These are phyloP conservation scores for Ornithorhynchus anatinus DNA, from an alignment of 2,113 vertebrate species.

Conservation along the genomic window DNA sequence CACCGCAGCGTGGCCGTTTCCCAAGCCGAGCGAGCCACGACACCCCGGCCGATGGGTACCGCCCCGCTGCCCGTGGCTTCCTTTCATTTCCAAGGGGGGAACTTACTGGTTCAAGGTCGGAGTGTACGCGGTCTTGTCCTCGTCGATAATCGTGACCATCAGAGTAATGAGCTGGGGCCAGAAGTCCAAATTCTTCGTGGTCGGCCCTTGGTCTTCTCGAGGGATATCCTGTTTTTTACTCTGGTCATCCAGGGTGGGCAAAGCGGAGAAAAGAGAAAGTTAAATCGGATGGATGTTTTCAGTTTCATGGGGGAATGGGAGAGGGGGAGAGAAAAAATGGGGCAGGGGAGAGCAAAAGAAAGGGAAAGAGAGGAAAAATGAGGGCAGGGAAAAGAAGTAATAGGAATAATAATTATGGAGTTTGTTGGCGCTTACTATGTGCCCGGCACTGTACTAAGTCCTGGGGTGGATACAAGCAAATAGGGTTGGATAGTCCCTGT, in stretches of 20 bases:
- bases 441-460: too few relatives aligned
- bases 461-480: too few relatives aligned
- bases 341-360: not conserved
- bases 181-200: conserved; percentile 92
- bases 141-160: conserved; percentile 94
- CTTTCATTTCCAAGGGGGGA: not conserved
- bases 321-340: not conserved
- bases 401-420: too few relatives aligned
- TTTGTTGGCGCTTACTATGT: too few relatives aligned
- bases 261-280: conserved; percentile 30
- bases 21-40: too few relatives aligned
- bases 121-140: conserved; percentile 89
- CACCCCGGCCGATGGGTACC: too few relatives aligned
- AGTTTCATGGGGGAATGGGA: not conserved
- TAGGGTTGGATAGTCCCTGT: too few relatives aligned
- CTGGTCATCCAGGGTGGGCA: conserved; percentile 64
- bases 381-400: too few relatives aligned
- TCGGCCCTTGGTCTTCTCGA: conserved; percentile 91
- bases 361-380: too few relatives aligned
- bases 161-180: conserved; percentile 94
- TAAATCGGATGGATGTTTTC: not conserved
- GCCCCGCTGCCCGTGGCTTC: too few relatives aligned
- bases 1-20: too few relatives aligned
- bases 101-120: conserved; percentile 94
- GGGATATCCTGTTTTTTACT: conserved; percentile 86